Evolutionary conservation across 2,888 invertebrate genomes (phyloP), one percentile per base, ranked within the genome.

Genomic region (Sabellastarte sp.): DNA sequence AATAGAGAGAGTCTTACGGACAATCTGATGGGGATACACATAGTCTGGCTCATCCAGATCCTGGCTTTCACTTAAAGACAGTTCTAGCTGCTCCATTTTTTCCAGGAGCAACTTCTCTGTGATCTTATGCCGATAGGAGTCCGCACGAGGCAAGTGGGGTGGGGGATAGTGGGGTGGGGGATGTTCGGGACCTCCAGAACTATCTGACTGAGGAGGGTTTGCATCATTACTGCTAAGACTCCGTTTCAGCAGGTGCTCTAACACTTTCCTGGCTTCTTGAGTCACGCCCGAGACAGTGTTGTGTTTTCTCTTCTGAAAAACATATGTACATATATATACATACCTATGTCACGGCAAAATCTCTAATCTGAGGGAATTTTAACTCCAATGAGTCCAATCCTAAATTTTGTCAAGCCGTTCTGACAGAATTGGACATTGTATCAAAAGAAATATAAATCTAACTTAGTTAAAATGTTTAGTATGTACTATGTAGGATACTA

Each of bases 201-300:
- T 26, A 1, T 32, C 50, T 2, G 26, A 31, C 41, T 50, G 29
- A 26, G 41, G 31, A 15, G 60, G 58, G 20, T 59, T 63, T 2
- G 57, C 59, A 24, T 64, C 58, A n/a, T 57, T 50, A n/a, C 59
- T 55, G 50, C 64, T 61, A 24, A 61, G 56, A 31, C 63, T 60
- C 4, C 50, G 51, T 56, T 60, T 64, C 32, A 72, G 68, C 33
- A 72, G 65, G 52, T 63, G 63, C 3, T 72, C 72, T 10, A 73
- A 59, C 32, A 73, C 70, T 28, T 33, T 56, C 28, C 67, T 55
- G 10, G 71, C 70, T 59, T 73, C 71, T 28, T 61, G 56, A 1
- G 73, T 72, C 32, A 73, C 70, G 3, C 51, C 63, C 32, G 65
- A 50, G 28, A 58, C 53, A 2, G 64, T 57, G 50, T 29, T 57